A percentile compares a stretch with the other conserved stretches of the same genome.
These are phyloP conservation scores for Xerus rutilus DNA, from an alignment of 2,797 vertebrate genomes.

Conservation along the genomic window DNA sequence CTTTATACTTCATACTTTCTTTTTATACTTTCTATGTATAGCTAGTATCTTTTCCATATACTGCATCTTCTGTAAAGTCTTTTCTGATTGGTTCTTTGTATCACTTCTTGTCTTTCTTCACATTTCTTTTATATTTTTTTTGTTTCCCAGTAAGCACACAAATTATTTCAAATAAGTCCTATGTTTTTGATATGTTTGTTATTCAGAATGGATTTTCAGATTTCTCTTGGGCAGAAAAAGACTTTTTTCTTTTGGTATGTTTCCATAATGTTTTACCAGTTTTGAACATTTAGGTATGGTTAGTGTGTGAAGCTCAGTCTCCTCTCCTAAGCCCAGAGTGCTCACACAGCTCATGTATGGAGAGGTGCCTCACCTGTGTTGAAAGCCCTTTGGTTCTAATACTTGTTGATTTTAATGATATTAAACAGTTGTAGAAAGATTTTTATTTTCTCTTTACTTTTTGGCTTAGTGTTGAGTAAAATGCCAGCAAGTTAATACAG, in stretches of 20 bases:
- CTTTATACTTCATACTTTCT: constrained; percentile 14
- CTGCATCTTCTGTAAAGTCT: constrained; percentile 39
- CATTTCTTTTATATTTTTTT: constrained; percentile 17
- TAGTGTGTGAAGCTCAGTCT: background rate
- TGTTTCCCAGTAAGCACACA: constrained; percentile 24
- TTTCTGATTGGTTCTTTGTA: constrained; percentile 58
- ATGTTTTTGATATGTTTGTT: constrained; percentile 41
- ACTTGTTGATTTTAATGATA: constrained; percentile 28
- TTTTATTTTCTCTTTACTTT: background rate
- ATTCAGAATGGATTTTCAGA: constrained; percentile 38
- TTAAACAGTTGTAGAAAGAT: constrained; percentile 25
- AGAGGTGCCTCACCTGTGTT: background rate
- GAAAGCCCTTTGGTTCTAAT: background rate
- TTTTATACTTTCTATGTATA: constrained; percentile 67
- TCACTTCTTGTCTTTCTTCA: constrained; percentile 24
- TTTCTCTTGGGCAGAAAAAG: background rate
- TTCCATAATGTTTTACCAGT: background rate
- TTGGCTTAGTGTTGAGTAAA: constrained; percentile 43
- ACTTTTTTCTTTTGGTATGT: background rate
- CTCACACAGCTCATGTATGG: background rate
- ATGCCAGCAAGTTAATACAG: constrained; percentile 27
- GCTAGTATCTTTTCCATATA: constrained; percentile 55
- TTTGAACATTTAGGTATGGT: background rate
- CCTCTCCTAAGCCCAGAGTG: background rate
- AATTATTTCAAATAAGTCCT: constrained; percentile 47